Evolutionary conservation across 1,140 invertebrate genomes (phyloP).

Genomic region (Acromyrmex charruanus): DNA sequence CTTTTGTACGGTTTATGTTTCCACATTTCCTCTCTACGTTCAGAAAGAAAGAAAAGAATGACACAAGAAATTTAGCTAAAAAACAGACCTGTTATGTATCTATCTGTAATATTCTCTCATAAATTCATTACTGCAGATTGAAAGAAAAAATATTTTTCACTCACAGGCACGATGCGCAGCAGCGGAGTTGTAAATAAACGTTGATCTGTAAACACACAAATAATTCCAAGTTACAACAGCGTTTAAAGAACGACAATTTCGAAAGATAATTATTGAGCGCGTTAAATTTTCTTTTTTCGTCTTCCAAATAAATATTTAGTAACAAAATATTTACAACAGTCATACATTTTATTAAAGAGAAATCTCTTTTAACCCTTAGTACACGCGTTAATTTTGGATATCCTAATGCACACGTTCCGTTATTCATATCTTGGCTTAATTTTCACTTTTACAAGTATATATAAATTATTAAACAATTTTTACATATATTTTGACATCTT

Average conservation of each 20-base stretch:
- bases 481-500: too few species aligned
- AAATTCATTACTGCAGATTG: neutral
- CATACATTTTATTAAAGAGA: neutral
- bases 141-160: neutral
- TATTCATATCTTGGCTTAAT: too few species aligned
- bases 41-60: too few species aligned
- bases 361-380: too few species aligned
- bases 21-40: too few species aligned
- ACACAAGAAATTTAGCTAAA: too few species aligned
- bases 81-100: neutral
- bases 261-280: neutral
- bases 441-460: too few species aligned
- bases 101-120: neutral
- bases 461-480: too few species aligned
- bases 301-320: neutral
- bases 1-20: too few species aligned
- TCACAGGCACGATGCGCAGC: neutral
- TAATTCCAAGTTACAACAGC: neutral
- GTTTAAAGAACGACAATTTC: neutral
- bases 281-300: neutral
- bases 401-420: too few species aligned
- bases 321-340: neutral
- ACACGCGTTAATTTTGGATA: too few species aligned
- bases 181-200: neutral
- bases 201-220: constrained; percentile 1